Base-by-base conservation (phyloP, 2,113 vertebrate genomes). In the Erythrocebus patas region DNA sequence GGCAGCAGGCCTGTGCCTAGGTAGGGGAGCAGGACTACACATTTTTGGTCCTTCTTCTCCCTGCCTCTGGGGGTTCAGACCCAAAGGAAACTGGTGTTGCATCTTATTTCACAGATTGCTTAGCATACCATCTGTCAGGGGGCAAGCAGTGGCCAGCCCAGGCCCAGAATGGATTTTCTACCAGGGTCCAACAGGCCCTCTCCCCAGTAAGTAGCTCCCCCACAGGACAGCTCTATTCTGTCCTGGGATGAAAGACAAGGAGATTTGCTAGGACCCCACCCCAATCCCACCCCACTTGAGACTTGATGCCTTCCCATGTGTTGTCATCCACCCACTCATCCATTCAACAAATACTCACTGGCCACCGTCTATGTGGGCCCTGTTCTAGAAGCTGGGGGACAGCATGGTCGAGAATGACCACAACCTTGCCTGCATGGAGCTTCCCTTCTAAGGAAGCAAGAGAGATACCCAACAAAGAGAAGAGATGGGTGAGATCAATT, bases 301-400 rank as follows among this genome's bases (percentile, higher is more conserved):
- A 40, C 32, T 76, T 14, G 55, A 23, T 27, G 76, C 68, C 57
- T 20, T 30, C 18, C 82, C 18, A 8, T 32, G 6, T 18, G 43
- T 4, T 61, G 43, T 90, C 83, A 95, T 91, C 87, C 92, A 97
- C 92, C 96, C 94, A 97, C 95, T 97, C 96, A 97, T 97, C 95
- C 97, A 96, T 98, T 97, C 97, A 97, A 96, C 97, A 98, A 96
- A 97, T 94, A 96, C 94, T 93, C 87, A 92, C 48, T 81, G 80
- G 96, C 90, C n/a, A 50, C 75, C 81, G 6, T 38, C 6, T 17
- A 0, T 0, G 45, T 7, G 27, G 66, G 32, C 50, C 40, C 35
- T 8, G 6, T 30, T 22, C 91, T 88, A 18, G 55, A 52, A 25
- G 43, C 87, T 9, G n/a, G 35, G 30, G 17, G 4, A 52, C 0